Evolutionary conservation across 2,888 invertebrate species (phyloP).

Genomic region (Junonia oenone): DNA sequence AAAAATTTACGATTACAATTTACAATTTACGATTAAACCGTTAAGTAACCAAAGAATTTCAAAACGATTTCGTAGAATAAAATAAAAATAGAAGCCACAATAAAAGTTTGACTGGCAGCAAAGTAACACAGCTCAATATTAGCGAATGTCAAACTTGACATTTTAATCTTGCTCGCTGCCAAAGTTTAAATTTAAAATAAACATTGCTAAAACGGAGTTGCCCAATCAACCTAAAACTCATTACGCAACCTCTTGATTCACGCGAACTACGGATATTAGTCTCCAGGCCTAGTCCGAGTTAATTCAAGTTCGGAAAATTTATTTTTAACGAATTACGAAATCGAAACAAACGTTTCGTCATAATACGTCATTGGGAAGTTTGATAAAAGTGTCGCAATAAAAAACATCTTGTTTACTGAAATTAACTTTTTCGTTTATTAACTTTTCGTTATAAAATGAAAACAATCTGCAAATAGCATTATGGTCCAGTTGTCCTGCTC

Average conservation of each 20-base stretch:
- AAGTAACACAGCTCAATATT: constrained; percentile 21
- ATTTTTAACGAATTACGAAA: constrained; percentile 41
- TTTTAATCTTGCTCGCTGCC: constrained; percentile 32
- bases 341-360: constrained; percentile 25
- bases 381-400: constrained; percentile 29
- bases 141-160: constrained; percentile 26
- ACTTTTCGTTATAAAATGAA: background rate
- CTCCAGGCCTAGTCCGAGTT: constrained; percentile 41
- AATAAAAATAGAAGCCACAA: constrained; percentile 14
- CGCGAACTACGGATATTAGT: constrained; percentile 43
- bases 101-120: constrained; percentile 9
- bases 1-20: too few species aligned
- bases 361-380: constrained; percentile 26
- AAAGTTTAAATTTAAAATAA: constrained; percentile 35
- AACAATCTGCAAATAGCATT: background rate
- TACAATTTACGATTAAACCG: background rate
- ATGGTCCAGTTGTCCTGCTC: background rate
- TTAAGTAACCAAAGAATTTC: background rate
- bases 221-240: constrained; percentile 36
- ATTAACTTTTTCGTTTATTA: background rate
- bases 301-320: constrained; percentile 39
- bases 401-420: background rate
- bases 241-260: constrained; percentile 42
- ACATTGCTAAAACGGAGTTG: constrained; percentile 38
- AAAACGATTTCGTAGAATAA: constrained; percentile 8